Percentiles rank a stretch among this genome's conserved stretches.
These are phyloP conservation scores for Drosophila meridionalis DNA, from an alignment of 2,888 invertebrate species.

Conservation along the genomic window DNA sequence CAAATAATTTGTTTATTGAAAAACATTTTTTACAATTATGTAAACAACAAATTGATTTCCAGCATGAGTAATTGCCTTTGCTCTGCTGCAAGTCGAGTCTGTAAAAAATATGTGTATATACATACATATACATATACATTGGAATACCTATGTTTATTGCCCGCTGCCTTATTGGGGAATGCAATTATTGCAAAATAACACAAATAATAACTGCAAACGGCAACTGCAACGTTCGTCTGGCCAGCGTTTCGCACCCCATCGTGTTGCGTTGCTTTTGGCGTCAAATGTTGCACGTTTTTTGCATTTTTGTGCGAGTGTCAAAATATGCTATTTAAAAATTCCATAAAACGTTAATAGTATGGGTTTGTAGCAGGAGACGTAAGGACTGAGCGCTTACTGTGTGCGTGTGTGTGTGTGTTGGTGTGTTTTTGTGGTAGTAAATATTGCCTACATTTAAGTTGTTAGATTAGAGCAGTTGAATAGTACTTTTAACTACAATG, in stretches of 20 bases:
- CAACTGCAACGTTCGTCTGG: neutral
- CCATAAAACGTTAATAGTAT: slow-evolving; percentile 40
- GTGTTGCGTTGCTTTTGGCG: slow-evolving; percentile 55
- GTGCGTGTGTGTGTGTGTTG: neutral
- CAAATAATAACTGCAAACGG: slow-evolving; percentile 44
- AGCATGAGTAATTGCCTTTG: slow-evolving; percentile 79
- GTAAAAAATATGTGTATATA: slow-evolving; percentile 4
- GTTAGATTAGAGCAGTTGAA: neutral
- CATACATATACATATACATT: neutral
- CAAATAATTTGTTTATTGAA: slow-evolving; percentile 85
- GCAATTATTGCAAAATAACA: slow-evolving; percentile 74
- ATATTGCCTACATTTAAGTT: slow-evolving; percentile 43
- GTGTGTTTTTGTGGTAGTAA: neutral
- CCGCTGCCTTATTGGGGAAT: slow-evolving; percentile 49
- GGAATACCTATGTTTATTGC: slow-evolving; percentile 23
- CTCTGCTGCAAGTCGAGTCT: neutral
- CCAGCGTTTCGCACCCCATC: neutral
- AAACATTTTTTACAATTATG: slow-evolving; percentile 84
- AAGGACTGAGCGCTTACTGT: slow-evolving; percentile 8
- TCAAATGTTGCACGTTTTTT: slow-evolving; percentile 79
- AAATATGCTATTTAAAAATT: slow-evolving; percentile 82
- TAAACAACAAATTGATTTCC: slow-evolving; percentile 84
- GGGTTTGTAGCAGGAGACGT: neutral
- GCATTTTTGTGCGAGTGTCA: slow-evolving; percentile 77
- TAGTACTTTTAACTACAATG: neutral